Percentiles rank a stretch among this genome's conserved stretches.
These are phyloP conservation scores for Gnathonemus longibarbis DNA, from an alignment of 2,113 vertebrate species.

Conservation along the genomic window DNA sequence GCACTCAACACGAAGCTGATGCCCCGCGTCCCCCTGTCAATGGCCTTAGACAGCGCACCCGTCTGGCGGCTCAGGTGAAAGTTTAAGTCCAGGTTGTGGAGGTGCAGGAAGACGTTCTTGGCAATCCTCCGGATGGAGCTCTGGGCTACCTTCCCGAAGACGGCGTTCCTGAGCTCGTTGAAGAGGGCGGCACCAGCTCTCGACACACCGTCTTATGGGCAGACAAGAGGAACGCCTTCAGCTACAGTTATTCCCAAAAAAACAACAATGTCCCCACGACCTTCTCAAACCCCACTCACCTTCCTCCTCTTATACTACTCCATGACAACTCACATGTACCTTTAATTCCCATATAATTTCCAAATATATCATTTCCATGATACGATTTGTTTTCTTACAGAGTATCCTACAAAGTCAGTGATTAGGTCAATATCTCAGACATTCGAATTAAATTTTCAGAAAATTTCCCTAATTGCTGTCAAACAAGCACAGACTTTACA, in stretches of 20 bases:
- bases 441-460: neutral
- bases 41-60: slow-evolving; percentile 90
- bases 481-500: neutral
- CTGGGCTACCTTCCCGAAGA: slow-evolving; percentile 95
- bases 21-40: slow-evolving; percentile 91
- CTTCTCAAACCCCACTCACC: neutral
- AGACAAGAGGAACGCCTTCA: neutral
- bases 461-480: neutral
- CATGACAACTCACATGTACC: neutral
- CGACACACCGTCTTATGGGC: slow-evolving; percentile 77
- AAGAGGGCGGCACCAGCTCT: slow-evolving; percentile 82
- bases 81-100: slow-evolving; percentile 87
- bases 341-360: neutral
- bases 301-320: neutral
- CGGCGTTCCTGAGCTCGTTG: slow-evolving; percentile 91
- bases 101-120: slow-evolving; percentile 91
- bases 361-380: neutral
- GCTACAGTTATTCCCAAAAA: neutral
- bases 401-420: neutral
- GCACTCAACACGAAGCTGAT: slow-evolving; percentile 96
- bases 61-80: slow-evolving; percentile 97
- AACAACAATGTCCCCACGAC: neutral
- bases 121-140: slow-evolving; percentile 94
- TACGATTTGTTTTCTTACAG: neutral
- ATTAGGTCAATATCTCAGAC: neutral